Evolutionary conservation across 2,797 vertebrate genomes (phyloP), one percentile per base, ranked within the genome.

Genomic region (Astyanax mexicanus): DNA sequence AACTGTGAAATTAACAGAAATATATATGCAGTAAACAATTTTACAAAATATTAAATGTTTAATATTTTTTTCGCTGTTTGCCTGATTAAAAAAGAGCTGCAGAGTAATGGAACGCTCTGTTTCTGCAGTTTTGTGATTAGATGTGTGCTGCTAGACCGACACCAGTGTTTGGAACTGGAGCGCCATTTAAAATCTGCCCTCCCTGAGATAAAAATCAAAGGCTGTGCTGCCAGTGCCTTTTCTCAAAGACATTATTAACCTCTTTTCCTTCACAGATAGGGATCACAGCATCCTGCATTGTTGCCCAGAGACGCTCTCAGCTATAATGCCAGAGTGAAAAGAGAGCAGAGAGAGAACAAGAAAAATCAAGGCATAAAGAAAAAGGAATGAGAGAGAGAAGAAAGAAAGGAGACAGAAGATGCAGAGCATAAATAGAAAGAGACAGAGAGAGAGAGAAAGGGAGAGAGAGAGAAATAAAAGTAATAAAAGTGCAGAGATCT

Each of bases 111-210:
- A 89, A 87, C 78, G 77, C 74, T 68, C 78, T 75, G 67, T 82
- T 82, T 86, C 86, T 85, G 83, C 86, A 82, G 70, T 67, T 78
- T 77, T 77, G 61, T 89, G 86, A 92, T 92, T 88, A 89, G 88
- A 92, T 88, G 90, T 87, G 80, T 83, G 85, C 82, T 89, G 80
- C 86, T 87, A 88, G 88, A 82, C 21, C 38, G 83, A 80, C 68
- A 74, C 47, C 70, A 78, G 51, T 73, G 81, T 84, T 29, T 85
- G 77, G 86, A 87, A 89, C 61, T 69, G 61, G 35, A 44, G 42
- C 3, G 10, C 57, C 44, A 57, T 74, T 79, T 70, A 51, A 69
- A 75, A 40, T 32, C 21, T 7, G 3, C 38, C 47, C 44, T n/a
- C 75, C 25, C 6, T 52, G 81, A 23, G 35, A 80, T 84, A 74